phyloP scores from a whole-genome alignment of 1,140 invertebrate species.

The Helicoverpa armigera region DNA sequence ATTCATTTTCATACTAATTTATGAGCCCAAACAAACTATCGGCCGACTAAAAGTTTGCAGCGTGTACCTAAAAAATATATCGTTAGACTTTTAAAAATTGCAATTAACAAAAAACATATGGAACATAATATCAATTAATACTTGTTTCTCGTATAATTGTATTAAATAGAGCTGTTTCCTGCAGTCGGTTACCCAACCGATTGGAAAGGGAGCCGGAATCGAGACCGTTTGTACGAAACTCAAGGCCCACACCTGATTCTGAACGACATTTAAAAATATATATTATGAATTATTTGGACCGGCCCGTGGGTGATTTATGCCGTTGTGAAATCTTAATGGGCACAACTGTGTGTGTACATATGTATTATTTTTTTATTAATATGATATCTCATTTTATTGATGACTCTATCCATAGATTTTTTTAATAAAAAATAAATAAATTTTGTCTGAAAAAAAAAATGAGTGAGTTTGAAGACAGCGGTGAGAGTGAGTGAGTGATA shows the following conservation, averaged over 20 bases:
- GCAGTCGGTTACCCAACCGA: conserved; percentile 70
- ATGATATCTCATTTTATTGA: too few relatives aligned
- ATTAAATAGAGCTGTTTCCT: conserved; percentile 65
- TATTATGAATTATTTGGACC: conserved; percentile 50
- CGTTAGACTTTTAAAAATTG: neutral
- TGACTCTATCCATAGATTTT: too few relatives aligned
- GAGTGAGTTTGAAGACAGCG: too few relatives aligned
- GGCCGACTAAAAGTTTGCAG: too few relatives aligned
- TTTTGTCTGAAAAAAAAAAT: too few relatives aligned
- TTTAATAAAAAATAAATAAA: too few relatives aligned
- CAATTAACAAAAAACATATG: neutral
- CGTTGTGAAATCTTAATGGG: conserved; percentile 46
- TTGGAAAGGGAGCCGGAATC: conserved; percentile 79
- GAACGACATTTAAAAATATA: conserved; percentile 61
- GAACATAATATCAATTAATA: conserved; percentile 50
- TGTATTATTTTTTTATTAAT: too few relatives aligned
- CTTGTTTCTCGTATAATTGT: conserved; percentile 56
- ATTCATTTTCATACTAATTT: too few relatives aligned
- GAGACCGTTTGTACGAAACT: conserved; percentile 63
- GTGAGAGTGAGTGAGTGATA: neutral
- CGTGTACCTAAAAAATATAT: neutral
- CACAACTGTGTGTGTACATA: too few relatives aligned
- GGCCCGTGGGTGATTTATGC: conserved; percentile 43
- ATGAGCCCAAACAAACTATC: too few relatives aligned
- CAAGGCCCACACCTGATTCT: conserved; percentile 69